Percentiles rank a stretch among this genome's conserved stretches.
phyloP scores from a whole-genome alignment of 2,797 vertebrate genomes.

The Catharus ustulatus region DNA sequence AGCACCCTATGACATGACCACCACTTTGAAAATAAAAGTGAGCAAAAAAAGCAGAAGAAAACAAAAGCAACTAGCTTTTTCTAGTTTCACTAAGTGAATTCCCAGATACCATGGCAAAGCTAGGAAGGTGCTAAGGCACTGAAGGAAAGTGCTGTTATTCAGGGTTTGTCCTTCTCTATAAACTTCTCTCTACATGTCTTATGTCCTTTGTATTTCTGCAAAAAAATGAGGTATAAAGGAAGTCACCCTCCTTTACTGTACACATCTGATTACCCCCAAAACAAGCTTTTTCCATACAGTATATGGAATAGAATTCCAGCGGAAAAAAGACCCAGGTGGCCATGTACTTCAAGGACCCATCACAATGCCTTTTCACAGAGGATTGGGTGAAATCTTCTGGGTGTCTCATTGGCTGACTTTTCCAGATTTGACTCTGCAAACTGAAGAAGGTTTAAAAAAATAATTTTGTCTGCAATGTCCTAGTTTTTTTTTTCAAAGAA shows the following conservation, averaged over 20 bases:
- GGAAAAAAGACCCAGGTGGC: background rate
- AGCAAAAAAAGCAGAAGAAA: background rate
- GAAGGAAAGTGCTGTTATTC: background rate
- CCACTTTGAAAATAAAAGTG: background rate
- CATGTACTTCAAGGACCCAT: background rate
- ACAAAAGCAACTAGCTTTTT: background rate
- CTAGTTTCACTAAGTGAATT: background rate
- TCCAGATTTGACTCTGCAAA: background rate
- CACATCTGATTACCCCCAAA: background rate
- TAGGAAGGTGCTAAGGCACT: background rate
- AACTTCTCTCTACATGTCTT: background rate
- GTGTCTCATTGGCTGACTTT: background rate
- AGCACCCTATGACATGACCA: background rate
- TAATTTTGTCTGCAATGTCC: background rate
- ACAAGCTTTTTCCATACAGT: background rate
- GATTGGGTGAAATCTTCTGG: background rate
- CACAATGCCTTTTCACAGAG: background rate
- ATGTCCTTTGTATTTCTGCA: background rate
- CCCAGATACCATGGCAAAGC: background rate
- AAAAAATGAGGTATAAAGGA: background rate
- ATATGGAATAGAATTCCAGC: background rate
- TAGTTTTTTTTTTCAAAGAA: background rate
- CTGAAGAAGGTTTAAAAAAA: background rate
- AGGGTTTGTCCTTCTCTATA: background rate
- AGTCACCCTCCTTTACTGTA: background rate